phyloP scores from a whole-genome alignment of 2,888 invertebrate species.

The Caenorhabditis parvicauda region DNA sequence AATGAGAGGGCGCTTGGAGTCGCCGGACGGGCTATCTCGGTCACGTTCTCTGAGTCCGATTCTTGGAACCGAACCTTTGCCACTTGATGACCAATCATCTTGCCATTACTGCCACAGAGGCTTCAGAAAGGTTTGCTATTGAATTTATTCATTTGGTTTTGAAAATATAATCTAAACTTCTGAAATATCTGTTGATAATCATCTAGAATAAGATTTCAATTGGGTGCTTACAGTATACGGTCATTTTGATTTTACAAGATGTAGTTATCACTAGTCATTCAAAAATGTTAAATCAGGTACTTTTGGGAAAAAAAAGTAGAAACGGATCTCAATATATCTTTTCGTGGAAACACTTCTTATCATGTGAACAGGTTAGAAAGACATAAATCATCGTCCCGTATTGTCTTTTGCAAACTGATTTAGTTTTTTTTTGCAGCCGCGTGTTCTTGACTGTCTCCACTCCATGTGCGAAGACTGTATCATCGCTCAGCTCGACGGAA shows the following conservation, averaged over 20 bases:
- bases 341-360: neutral
- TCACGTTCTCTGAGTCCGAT: too few species aligned
- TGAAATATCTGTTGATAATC: too few species aligned
- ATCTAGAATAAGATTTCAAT: too few species aligned
- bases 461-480: conserved; percentile 90
- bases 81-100: conserved; percentile 39
- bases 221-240: too few species aligned
- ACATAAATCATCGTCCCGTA: neutral
- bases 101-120: conserved; percentile 58
- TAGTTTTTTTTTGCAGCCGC: conserved; percentile 70
- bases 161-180: conserved; percentile 1
- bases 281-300: neutral
- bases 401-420: neutral
- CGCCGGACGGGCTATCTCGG: too few species aligned
- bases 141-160: conserved; percentile 1
- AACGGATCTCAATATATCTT: neutral
- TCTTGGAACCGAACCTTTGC: conserved; percentile 44
- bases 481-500: conserved; percentile 52
- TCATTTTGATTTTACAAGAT: too few species aligned
- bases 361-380: too few species aligned
- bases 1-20: too few species aligned
- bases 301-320: neutral
- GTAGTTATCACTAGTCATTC: too few species aligned
- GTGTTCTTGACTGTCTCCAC: conserved; percentile 87
- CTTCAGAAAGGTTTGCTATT: conserved; percentile 47